Evolutionary conservation across 2,113 vertebrate species (phyloP).

Genomic region (Upupa epops): DNA sequence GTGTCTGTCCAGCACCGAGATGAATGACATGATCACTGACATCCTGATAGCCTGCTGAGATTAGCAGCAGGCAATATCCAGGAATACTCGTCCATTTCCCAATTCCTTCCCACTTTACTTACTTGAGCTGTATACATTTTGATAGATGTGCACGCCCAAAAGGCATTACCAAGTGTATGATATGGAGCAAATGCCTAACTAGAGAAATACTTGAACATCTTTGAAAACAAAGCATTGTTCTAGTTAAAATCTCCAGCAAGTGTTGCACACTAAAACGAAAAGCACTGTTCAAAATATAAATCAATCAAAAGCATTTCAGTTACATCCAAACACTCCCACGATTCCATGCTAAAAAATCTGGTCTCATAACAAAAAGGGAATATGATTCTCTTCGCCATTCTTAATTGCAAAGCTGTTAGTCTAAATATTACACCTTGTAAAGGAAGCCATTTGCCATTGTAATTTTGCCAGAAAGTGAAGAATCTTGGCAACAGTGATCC

Average conservation of each 20-base stretch:
- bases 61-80: not conserved
- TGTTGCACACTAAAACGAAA: conserved; percentile 39
- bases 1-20: fast-evolving
- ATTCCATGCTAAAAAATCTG: conserved; percentile 60
- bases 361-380: conserved; percentile 60
- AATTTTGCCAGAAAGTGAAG: conserved; percentile 65
- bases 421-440: conserved; percentile 72
- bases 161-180: conserved; percentile 6
- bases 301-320: conserved; percentile 63
- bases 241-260: conserved; percentile 17
- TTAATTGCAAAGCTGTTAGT: conserved; percentile 72
- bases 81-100: not conserved
- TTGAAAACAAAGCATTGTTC: conserved; percentile 59
- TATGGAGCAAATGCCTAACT: not conserved
- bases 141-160: not conserved
- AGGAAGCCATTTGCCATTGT: conserved; percentile 68
- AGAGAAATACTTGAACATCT: conserved; percentile 19
- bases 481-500: conserved; percentile 55
- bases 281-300: conserved; percentile 62
- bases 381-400: conserved; percentile 64
- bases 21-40: not conserved
- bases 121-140: not conserved
- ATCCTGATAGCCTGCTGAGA: not conserved
- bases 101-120: not conserved
- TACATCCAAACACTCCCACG: conserved; percentile 63